Base-by-base conservation (phyloP, 2,113 vertebrate species). In the Eudyptes chrysolophus region DNA sequence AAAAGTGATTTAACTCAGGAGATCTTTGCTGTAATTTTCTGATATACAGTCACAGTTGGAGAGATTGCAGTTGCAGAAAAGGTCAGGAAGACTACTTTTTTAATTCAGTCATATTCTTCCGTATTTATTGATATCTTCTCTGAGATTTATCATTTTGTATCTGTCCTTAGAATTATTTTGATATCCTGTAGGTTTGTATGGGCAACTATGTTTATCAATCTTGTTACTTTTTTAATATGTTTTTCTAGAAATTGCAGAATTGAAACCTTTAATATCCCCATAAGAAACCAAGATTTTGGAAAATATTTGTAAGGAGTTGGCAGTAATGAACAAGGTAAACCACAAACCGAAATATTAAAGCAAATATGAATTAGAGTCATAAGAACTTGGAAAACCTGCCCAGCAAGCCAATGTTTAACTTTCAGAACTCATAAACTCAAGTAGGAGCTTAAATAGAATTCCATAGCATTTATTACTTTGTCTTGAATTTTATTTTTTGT, bases 281-380 rank as follows among this genome's bases (percentile, higher is more conserved):
- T 78, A 94, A 94, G 77, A 92, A 94, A 86, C 25, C 48, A 84
- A 87, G 25, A 66, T 32, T 42, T 66, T 87, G n/a, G 49, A 95
- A 93, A 51, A 82, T 32, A 85, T 90, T 74, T 90, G 42, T 54
- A 76, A 70, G n/a, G 27, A 90, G 12, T 34, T 97, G 58, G 18
- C 26, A 90, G 30, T 77, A 92, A 64, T 38, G 38, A 92, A 5
- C 55, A 51, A 38, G 51, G n/a, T 82, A 94, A 94, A 79, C 25
- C 46, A 79, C 61, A 92, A 87, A 71, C 14, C 16, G 90, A 90
- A 94, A 92, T 55, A 81, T 44, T 94, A 92, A 93, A 77, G 22
- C 6, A 70, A 95, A 84, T 77, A 81, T n/a, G 24, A 95, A 89
- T 87, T 68, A 82, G 20, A 96, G 18, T 65, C 24, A 48, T 52